phyloP scores from a whole-genome alignment of 1,140 invertebrate genomes.

The Sycobia sp. region DNA sequence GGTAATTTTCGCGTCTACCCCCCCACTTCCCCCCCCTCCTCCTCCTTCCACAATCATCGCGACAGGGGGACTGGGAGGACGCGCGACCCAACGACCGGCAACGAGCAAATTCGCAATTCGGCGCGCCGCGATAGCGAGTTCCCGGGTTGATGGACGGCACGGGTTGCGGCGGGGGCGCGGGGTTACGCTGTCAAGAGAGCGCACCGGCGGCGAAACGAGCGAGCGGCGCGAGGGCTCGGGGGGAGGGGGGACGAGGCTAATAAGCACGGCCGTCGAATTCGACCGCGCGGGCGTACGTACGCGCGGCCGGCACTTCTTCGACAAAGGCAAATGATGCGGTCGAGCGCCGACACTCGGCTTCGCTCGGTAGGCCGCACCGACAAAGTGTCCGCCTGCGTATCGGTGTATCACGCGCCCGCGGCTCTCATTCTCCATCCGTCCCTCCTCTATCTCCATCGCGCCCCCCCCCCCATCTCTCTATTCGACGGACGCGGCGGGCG shows the following conservation, averaged over 20 bases:
- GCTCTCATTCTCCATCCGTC: too few relatives aligned
- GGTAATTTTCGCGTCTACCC: too few relatives aligned
- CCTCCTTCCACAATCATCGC: too few relatives aligned
- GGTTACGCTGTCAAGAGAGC: neutral
- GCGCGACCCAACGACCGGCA: slow-evolving; percentile 3
- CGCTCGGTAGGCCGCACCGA: neutral
- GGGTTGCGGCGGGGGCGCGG: neutral
- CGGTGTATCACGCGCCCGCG: too few relatives aligned
- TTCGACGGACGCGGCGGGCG: too few relatives aligned
- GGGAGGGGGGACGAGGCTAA: neutral
- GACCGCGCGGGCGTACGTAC: too few relatives aligned
- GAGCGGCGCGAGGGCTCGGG: neutral
- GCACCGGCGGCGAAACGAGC: neutral
- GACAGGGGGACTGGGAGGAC: too few relatives aligned
- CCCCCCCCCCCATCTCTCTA: too few relatives aligned
- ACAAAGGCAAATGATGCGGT: slow-evolving; percentile 35
- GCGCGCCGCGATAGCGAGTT: neutral
- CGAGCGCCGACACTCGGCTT: neutral
- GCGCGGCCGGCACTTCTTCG: slow-evolving; percentile 22
- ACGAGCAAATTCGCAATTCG: too few relatives aligned
- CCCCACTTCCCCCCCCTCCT: too few relatives aligned
- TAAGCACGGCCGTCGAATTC: slow-evolving; percentile 13
- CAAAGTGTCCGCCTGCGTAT: too few relatives aligned
- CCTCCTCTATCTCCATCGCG: neutral
- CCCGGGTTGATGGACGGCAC: slow-evolving; percentile 16